Conservation (phyloP, 37 sponge, comb jelly and placozoan species). For the Tethya wilhelma region DNA sequence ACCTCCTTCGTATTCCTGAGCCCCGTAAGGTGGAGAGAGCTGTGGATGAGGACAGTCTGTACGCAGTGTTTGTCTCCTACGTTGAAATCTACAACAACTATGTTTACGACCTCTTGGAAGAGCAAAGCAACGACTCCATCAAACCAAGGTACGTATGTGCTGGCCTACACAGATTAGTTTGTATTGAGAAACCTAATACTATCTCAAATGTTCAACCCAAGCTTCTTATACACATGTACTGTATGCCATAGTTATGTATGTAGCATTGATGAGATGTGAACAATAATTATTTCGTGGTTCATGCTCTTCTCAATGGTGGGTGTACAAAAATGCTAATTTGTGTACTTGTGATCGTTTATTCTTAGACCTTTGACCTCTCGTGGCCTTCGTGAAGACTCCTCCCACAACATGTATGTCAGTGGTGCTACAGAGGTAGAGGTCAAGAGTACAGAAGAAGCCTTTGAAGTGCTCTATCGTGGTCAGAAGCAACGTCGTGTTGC, state of each 20-base stretch:
- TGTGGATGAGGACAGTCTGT: constrained; percentile 91
- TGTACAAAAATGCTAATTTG: not conserved
- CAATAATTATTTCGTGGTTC: too few species aligned
- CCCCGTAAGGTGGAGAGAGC: constrained; percentile 31
- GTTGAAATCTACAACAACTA: constrained; percentile 99
- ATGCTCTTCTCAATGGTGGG: not conserved
- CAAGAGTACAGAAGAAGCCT: constrained; percentile 96
- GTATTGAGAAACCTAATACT: too few species aligned
- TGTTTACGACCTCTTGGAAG: constrained; percentile 94
- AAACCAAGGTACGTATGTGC: constrained; percentile 46
- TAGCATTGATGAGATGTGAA: too few species aligned
- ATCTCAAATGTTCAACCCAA: too few species aligned
- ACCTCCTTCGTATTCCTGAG: constrained; percentile 64
- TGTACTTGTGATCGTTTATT: not conserved
- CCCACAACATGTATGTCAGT: constrained; percentile 91
- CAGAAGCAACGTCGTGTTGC: constrained; percentile 92
- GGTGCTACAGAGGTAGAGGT: constrained; percentile 94
- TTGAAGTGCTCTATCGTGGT: constrained; percentile 79
- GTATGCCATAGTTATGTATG: too few species aligned
- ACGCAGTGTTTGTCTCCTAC: constrained; percentile 94
- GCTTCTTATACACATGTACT: too few species aligned
- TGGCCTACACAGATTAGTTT: too few species aligned
- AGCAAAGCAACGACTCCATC: constrained; percentile 36
- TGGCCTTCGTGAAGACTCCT: constrained; percentile 74
- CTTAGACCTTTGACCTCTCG: constrained; percentile 78